phyloP scores from a whole-genome alignment of 2,888 invertebrate species.

The Drosophila mulleri region DNA sequence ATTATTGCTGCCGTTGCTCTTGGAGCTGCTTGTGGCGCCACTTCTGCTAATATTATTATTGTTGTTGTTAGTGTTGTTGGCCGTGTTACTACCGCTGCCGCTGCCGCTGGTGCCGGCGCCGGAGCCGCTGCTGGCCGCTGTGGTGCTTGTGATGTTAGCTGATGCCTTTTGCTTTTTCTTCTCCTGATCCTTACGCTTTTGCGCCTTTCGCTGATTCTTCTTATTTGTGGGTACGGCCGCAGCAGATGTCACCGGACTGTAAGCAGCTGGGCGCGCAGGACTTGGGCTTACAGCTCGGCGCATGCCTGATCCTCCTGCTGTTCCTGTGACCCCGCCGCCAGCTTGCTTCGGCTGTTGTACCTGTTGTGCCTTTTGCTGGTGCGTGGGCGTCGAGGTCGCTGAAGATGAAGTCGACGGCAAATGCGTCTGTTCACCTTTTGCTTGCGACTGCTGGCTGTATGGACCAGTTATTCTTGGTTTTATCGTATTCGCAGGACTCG shows the following conservation, averaged over 20 bases:
- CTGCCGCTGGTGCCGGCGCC: neutral
- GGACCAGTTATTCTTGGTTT: slow-evolving; percentile 12
- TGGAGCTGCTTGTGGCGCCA: slow-evolving; percentile 22
- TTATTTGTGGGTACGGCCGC: slow-evolving; percentile 29
- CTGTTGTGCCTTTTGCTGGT: slow-evolving; percentile 44
- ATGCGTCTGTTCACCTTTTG: slow-evolving; percentile 42
- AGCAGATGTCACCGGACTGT: slow-evolving; percentile 20
- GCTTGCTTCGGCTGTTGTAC: slow-evolving; percentile 13
- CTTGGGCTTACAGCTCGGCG: neutral
- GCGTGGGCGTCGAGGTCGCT: slow-evolving; percentile 76
- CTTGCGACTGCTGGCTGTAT: slow-evolving; percentile 26
- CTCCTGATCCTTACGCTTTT: slow-evolving; percentile 77
- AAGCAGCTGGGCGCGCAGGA: slow-evolving; percentile 9
- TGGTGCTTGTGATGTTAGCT: slow-evolving; percentile 34
- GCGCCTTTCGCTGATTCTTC: slow-evolving; percentile 67
- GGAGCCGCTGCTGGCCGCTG: slow-evolving; percentile 9
- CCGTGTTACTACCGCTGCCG: slow-evolving; percentile 40
- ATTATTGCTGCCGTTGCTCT: slow-evolving; percentile 27
- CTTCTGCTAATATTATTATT: slow-evolving; percentile 34
- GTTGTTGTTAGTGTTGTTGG: slow-evolving; percentile 35
- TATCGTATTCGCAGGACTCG: slow-evolving; percentile 20
- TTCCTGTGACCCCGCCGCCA: neutral
- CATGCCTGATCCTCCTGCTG: slow-evolving; percentile 6
- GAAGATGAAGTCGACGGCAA: slow-evolving; percentile 62
- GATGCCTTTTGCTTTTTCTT: slow-evolving; percentile 70